Evolutionary conservation across 2,113 vertebrate species (phyloP).

Genomic region (Hepsetus odoe): DNA sequence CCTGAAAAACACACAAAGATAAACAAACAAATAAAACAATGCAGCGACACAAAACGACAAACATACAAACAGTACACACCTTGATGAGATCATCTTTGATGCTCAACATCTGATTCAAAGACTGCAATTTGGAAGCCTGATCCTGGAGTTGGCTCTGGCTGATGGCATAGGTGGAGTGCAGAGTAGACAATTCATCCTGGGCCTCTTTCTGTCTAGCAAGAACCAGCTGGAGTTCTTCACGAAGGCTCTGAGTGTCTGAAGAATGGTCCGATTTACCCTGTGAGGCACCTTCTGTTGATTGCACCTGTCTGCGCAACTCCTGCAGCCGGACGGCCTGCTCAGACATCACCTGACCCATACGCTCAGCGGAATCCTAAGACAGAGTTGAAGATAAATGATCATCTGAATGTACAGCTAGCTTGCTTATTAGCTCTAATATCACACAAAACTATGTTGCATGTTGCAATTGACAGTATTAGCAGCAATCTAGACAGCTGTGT

Average conservation of each 20-base stretch:
- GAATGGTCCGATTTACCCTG: background rate
- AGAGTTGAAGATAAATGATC: background rate
- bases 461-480: too few relatives aligned
- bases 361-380: slow-evolving; percentile 76
- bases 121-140: slow-evolving; percentile 79
- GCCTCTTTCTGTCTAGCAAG: slow-evolving; percentile 82
- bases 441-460: too few relatives aligned
- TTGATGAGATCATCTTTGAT: slow-evolving; percentile 88
- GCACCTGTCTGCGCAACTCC: slow-evolving; percentile 78
- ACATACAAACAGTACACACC: slow-evolving; percentile 62
- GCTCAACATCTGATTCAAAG: slow-evolving; percentile 77
- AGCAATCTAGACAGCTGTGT: background rate
- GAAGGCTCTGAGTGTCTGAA: slow-evolving; percentile 63
- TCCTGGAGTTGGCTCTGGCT: slow-evolving; percentile 78
- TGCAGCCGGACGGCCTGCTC: slow-evolving; percentile 82
- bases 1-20: slow-evolving; percentile 68
- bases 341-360: slow-evolving; percentile 76
- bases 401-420: background rate
- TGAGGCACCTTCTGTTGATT: slow-evolving; percentile 59
- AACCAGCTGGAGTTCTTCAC: slow-evolving; percentile 84
- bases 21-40: slow-evolving; percentile 6
- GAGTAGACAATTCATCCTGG: slow-evolving; percentile 80
- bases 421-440: background rate
- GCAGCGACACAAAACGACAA: background rate
- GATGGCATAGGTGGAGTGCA: slow-evolving; percentile 71